These are phyloP conservation scores for Cyrtodaria siliqua DNA, from an alignment of 2,888 invertebrate species.

Conservation along the genomic window DNA sequence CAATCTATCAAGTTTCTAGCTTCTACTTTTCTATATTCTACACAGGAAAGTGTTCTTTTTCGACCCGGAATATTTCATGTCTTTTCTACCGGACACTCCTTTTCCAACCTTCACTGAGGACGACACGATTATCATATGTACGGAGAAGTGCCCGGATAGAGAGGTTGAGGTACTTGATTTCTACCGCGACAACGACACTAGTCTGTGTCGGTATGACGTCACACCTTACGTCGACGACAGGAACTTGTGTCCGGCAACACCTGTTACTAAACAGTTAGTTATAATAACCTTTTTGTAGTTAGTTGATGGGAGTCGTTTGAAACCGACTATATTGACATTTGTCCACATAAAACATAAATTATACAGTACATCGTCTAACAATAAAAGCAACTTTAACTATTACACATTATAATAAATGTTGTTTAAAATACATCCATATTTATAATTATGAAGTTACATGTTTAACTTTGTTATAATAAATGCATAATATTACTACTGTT, in stretches of 20 bases:
- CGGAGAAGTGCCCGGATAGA: slow-evolving; percentile 93
- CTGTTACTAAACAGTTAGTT: slow-evolving; percentile 91
- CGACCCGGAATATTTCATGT: slow-evolving; percentile 64
- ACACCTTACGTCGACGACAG: slow-evolving; percentile 61
- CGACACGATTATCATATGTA: slow-evolving; percentile 92
- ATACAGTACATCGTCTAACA: too few species aligned
- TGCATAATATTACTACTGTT: too few species aligned
- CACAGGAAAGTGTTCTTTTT: slow-evolving; percentile 72
- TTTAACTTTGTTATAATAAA: too few species aligned
- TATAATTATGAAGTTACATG: too few species aligned
- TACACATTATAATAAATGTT: too few species aligned
- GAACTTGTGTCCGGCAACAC: slow-evolving; percentile 91
- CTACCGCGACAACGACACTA: slow-evolving; percentile 90
- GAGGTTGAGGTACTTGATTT: slow-evolving; percentile 90
- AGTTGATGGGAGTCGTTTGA: too few species aligned
- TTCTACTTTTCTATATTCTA: slow-evolving; percentile 26
- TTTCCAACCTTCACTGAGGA: slow-evolving; percentile 44
- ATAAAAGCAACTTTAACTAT: too few species aligned
- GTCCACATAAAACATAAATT: too few species aligned
- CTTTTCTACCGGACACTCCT: slow-evolving; percentile 43
- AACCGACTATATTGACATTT: too few species aligned
- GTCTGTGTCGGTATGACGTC: slow-evolving; percentile 90
- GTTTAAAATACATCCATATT: too few species aligned
- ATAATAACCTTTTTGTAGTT: too few species aligned
- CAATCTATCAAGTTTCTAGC: slow-evolving; percentile 65